phyloP scores from a whole-genome alignment of 92 coral and sea anemone species.

The Muricea muricata region DNA sequence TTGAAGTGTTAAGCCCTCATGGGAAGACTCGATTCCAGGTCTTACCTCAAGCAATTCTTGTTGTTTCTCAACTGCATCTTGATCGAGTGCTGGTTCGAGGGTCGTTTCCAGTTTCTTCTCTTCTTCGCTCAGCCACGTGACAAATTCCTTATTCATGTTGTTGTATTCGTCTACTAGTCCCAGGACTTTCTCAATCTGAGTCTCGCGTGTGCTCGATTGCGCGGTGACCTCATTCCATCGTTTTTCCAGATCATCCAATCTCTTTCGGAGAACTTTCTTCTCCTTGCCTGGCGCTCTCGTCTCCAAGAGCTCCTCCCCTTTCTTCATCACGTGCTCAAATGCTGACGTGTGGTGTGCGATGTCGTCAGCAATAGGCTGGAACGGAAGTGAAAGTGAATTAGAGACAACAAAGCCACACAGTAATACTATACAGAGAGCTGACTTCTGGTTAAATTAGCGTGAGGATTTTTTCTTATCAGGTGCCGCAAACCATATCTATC shows the following conservation, averaged over 20 bases:
- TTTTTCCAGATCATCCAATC: slow-evolving; percentile 71
- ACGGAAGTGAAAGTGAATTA: neutral
- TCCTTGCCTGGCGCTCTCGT: slow-evolving; percentile 78
- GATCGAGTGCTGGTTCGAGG: slow-evolving; percentile 76
- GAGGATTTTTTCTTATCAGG: no score
- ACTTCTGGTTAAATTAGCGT: no score
- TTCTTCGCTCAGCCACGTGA: slow-evolving; percentile 82
- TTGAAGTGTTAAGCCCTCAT: no score
- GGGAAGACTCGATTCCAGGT: no score
- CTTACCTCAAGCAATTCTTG: slow-evolving; percentile 87
- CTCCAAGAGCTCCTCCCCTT: slow-evolving; percentile 77
- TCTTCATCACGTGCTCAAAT: slow-evolving; percentile 79
- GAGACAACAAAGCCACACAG: no score
- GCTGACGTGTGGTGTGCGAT: slow-evolving; percentile 73
- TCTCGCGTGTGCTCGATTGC: slow-evolving; percentile 66
- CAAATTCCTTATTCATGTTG: slow-evolving; percentile 70
- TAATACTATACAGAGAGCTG: no score
- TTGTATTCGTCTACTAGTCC: slow-evolving; percentile 78
- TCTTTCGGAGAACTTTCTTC: slow-evolving; percentile 74
- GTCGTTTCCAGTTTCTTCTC: slow-evolving; percentile 75
- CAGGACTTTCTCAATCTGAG: slow-evolving; percentile 72
- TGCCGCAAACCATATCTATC: no score
- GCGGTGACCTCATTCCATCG: slow-evolving; percentile 77
- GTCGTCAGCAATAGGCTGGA: slow-evolving; percentile 76
- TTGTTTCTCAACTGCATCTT: slow-evolving; percentile 73